phyloP scores from a whole-genome alignment of 1,140 invertebrate genomes.

The Globodera rostochiensis region DNA sequence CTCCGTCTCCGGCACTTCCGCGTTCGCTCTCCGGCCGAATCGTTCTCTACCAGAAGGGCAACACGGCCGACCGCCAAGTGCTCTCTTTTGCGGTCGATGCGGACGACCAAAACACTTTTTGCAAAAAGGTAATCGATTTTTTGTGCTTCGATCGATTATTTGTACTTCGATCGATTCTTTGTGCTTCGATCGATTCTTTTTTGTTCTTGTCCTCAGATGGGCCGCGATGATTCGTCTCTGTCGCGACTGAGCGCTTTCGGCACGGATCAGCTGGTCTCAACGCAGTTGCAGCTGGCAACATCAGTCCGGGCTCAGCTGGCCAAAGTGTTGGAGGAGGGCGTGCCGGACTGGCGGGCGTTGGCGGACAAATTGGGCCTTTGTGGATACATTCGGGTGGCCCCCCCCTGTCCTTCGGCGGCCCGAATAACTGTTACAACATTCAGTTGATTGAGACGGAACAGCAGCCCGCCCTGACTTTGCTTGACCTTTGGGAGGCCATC shows the following conservation, averaged over 20 bases:
- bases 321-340: slow-evolving; percentile 34
- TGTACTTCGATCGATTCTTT: background rate
- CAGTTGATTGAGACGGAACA: background rate
- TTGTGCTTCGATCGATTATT: background rate
- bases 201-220: background rate
- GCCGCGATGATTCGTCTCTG: slow-evolving; percentile 7
- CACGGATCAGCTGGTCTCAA: slow-evolving; percentile 47
- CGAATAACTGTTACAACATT: background rate
- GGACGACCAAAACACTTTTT: slow-evolving; percentile 1
- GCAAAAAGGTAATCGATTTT: slow-evolving; percentile 1
- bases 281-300: slow-evolving; percentile 51
- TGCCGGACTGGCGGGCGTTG: slow-evolving; percentile 54
- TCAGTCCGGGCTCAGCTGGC: slow-evolving; percentile 47
- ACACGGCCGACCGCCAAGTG: slow-evolving; percentile 51
- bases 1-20: background rate
- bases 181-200: background rate
- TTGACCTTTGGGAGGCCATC: slow-evolving; percentile 60
- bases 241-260: slow-evolving; percentile 13
- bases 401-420: background rate
- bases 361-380: slow-evolving; percentile 58
- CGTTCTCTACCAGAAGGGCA: slow-evolving; percentile 61
- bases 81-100: slow-evolving; percentile 29
- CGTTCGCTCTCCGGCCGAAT: slow-evolving; percentile 38
- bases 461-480: slow-evolving; percentile 25
- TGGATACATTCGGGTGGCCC: slow-evolving; percentile 55